Percentiles rank a stretch among this genome's conserved stretches.
phyloP scores from a whole-genome alignment of 2,888 invertebrate species.

The Cephus pulcher region DNA sequence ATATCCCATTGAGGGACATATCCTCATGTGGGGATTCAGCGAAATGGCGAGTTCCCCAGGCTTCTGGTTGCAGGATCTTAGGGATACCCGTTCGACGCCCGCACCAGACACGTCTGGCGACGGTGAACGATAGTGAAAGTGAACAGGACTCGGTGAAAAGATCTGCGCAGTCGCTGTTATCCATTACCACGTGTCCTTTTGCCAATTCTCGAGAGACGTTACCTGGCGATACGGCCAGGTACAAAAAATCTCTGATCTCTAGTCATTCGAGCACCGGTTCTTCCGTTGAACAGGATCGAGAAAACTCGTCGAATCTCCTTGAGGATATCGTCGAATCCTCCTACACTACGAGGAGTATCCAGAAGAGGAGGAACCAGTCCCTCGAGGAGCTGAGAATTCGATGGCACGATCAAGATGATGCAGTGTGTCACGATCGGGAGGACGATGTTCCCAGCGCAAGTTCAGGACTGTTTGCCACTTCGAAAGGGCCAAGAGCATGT shows the following conservation, averaged over 20 bases:
- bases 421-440: neutral
- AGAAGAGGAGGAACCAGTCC: neutral
- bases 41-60: neutral
- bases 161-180: neutral
- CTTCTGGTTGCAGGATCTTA: neutral
- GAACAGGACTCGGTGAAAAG: neutral
- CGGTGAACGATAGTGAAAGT: neutral
- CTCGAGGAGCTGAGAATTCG: slow-evolving; percentile 1
- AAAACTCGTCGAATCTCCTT: slow-evolving; percentile 23
- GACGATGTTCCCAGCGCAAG: slow-evolving; percentile 12
- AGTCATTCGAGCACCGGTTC: slow-evolving; percentile 35
- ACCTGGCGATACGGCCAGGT: neutral
- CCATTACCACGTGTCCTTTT: neutral
- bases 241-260: slow-evolving; percentile 29
- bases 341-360: neutral
- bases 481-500: slow-evolving; percentile 22
- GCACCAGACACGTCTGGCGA: neutral
- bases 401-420: neutral
- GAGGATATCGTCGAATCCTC: slow-evolving; percentile 10
- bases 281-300: slow-evolving; percentile 1
- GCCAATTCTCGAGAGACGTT: neutral
- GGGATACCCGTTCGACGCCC: neutral
- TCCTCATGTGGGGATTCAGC: neutral
- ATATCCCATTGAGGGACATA: neutral
- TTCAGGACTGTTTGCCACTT: slow-evolving; percentile 1